Evolutionary conservation across 2,888 invertebrate genomes (phyloP), one percentile per base, ranked within the genome.

Genomic region (Terebella lapidaria): DNA sequence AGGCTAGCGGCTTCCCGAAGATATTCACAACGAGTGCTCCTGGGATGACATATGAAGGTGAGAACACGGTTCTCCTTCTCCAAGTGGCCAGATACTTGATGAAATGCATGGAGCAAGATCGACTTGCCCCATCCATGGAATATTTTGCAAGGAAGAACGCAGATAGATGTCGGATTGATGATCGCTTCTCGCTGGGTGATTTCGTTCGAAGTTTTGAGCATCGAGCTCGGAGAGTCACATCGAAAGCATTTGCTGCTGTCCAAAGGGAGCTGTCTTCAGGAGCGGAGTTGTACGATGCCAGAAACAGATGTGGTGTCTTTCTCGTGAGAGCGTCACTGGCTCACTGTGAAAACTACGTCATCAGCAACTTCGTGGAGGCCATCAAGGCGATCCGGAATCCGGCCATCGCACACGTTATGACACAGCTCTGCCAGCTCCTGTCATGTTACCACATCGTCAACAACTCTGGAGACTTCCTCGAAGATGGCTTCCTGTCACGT

Each of bases 1-100:
- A 74, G 42, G 80, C 81, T 46, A 81, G 93, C 63, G 92, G 89
- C 79, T 84, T 96, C 65, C 94, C 94, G 18, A 85, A 87, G 56
- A 88, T 89, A 2, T 94, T 93, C 78, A 89, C 90, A 1, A 84
- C 88, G 71, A 87, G 88, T 15, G 91, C 92, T 0, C 94, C 94
- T 52, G 89, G 90, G 59, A 90, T 90, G 78, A 95, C 94, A 0
- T 95, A 95, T 78, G 95, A 96, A 83, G 95, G 96, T 0, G 96
- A 96, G 84, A 95, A 95, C 80, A 94, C 94, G 0, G 94, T 96
- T 25, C 85, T 96, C 79, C 83, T 90, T 60, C 83, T 96, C 57
- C 96, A 96, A 83, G 91, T 92, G 0, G 93, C 94, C 2, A 76
- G 82, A 81, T 82, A 10, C 15, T 10, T 49, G 24, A 22, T 10